Conservation (phyloP, 2,113 vertebrate species). For the Myiopsitta monachus region DNA sequence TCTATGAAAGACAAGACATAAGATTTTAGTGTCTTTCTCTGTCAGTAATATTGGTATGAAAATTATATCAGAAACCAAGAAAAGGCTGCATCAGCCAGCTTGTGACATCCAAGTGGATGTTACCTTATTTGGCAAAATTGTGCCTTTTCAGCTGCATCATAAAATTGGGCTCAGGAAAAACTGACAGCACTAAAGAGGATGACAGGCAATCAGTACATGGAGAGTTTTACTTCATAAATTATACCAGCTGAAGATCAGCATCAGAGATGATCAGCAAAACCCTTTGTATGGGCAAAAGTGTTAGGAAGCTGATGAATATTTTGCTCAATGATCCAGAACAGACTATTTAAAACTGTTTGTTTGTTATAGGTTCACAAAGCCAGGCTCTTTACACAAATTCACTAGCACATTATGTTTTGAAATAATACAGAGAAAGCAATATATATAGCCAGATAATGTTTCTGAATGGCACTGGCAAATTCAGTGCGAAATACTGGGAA, state of each 20-base stretch:
- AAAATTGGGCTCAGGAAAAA: background rate
- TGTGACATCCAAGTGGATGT: background rate
- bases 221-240: background rate
- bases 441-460: rapidly evolving
- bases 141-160: background rate
- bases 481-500: background rate
- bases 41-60: rapidly evolving
- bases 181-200: background rate
- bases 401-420: background rate
- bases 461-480: background rate
- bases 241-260: background rate
- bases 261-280: background rate
- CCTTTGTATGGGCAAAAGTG: background rate
- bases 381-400: background rate
- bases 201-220: background rate
- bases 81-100: background rate
- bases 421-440: background rate
- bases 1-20: background rate
- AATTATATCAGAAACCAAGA: background rate
- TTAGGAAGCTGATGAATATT: background rate
- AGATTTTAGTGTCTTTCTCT: background rate
- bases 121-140: background rate
- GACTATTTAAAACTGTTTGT: background rate
- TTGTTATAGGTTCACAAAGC: background rate
- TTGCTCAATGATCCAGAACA: slow-evolving; percentile 26